Base-by-base conservation (phyloP, 23 tunicate genomes). In the Phallusia fumigata region DNA sequence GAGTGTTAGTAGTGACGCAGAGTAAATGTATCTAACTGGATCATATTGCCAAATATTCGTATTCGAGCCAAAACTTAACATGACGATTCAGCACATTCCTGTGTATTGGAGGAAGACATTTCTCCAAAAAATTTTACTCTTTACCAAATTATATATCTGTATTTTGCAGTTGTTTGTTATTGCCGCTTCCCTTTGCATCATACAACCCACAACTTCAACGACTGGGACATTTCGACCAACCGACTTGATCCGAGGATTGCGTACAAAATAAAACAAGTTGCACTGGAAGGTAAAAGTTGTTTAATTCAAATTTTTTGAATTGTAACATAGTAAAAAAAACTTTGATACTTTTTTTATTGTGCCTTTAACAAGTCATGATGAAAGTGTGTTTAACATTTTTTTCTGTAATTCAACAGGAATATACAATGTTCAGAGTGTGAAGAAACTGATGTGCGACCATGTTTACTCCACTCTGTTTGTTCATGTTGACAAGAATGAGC, bases 171-270 rank as follows among this genome's bases (percentile, higher is more conserved):
- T 73, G 81, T 89, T 22, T 65, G 65, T 40, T 89, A 89, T 45
- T 89, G 88, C 45, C 93, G 93, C 0, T 89, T 89, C 53, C 93
- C 93, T 18, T 52, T 89, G 65, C 65, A 79, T 33, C 92, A 88
- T 33, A 31, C 24, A 3, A 33, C 75, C 33, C 77, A 80, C 73
- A 35, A 80, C 26, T 53, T 12, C 18, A 19, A 3, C 3, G 52
- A 33, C n/a, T 49, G 79, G 33, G 64, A 47, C 0, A 35, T 75
- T 22, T 52, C 80, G 19, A 3, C 65, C 0, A 79, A 88, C 30
- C 83, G 87, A 73, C 52, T 89, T 35, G 88, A 89, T 50, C 74
- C 80, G 33, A 75, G 88, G 30, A 80, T 89, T 31, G 82, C 80
- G 0, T 84, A 80, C 64, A 89, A 89, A 58, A 84, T 89, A 24